A percentile compares a stretch with the other conserved stretches of the same genome.
These are phyloP conservation scores for Saxidomus purpurata DNA, from an alignment of 1,140 invertebrate species.

Conservation along the genomic window DNA sequence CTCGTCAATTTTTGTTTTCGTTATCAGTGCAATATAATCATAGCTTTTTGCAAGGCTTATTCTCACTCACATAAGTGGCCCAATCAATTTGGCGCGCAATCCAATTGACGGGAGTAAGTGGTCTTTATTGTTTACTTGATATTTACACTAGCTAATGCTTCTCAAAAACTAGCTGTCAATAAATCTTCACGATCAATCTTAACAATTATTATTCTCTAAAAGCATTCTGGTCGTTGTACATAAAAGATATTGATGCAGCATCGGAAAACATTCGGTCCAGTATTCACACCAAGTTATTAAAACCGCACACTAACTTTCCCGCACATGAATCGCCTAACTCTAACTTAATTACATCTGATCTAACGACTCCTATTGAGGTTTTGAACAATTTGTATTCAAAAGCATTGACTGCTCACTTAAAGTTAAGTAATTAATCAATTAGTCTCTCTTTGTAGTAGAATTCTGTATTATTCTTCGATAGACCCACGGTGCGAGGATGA, in stretches of 20 bases:
- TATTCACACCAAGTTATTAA: slow-evolving; percentile 44
- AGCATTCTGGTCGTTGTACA: slow-evolving; percentile 13
- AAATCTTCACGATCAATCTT: slow-evolving; percentile 63
- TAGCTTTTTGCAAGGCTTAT: slow-evolving; percentile 43
- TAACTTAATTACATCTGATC: slow-evolving; percentile 51
- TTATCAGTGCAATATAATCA: slow-evolving; percentile 53
- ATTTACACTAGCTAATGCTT: slow-evolving; percentile 55
- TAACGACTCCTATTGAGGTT: slow-evolving; percentile 19
- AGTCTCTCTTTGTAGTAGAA: not conserved
- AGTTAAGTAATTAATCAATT: slow-evolving; percentile 46
- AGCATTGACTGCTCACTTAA: not conserved
- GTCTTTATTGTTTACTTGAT: slow-evolving; percentile 50
- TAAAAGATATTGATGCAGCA: slow-evolving; percentile 5
- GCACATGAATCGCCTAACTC: not conserved
- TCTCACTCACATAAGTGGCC: slow-evolving; percentile 39
- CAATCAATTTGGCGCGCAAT: slow-evolving; percentile 50
- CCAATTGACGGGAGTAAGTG: slow-evolving; percentile 58
- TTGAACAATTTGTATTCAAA: slow-evolving; percentile 35
- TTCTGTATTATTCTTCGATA: not conserved
- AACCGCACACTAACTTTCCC: not conserved
- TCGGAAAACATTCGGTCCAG: not conserved
- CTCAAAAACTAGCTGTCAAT: slow-evolving; percentile 36
- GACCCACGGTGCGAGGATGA: slow-evolving; percentile 31
- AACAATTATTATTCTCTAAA: slow-evolving; percentile 38
- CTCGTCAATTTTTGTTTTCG: slow-evolving; percentile 21